Evolutionary conservation across 2,888 invertebrate species (phyloP).

Genomic region (Oscheius onirici): DNA sequence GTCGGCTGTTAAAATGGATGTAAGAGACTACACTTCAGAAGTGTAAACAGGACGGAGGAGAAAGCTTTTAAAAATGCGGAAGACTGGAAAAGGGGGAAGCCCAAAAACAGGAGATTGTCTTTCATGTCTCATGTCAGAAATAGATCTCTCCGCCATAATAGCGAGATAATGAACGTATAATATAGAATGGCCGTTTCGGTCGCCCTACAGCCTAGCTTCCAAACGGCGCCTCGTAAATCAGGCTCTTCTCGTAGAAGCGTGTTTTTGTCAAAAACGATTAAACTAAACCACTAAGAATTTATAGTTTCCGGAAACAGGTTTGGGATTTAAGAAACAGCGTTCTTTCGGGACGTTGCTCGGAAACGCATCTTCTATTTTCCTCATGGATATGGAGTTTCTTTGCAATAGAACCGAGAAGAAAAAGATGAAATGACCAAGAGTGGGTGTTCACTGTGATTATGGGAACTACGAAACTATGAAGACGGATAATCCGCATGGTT

Average conservation of each 20-base stretch:
- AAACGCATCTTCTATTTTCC: too few relatives aligned
- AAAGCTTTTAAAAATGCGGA: neutral
- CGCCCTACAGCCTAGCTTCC: too few relatives aligned
- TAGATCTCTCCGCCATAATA: neutral
- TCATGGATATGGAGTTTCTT: too few relatives aligned
- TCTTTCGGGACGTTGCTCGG: neutral
- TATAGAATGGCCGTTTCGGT: neutral
- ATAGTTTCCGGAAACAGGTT: too few relatives aligned
- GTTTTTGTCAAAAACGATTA: conserved; percentile 2
- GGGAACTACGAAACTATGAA: too few relatives aligned
- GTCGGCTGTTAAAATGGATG: too few relatives aligned
- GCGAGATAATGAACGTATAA: neutral
- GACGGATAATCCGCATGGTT: too few relatives aligned
- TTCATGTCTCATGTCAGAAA: neutral
- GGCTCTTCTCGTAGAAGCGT: neutral
- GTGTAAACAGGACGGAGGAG: too few relatives aligned
- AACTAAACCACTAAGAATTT: conserved; percentile 17
- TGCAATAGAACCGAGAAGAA: too few relatives aligned
- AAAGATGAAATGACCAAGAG: too few relatives aligned
- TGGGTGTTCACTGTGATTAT: too few relatives aligned
- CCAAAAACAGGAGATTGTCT: neutral
- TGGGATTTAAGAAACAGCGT: neutral
- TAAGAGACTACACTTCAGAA: too few relatives aligned
- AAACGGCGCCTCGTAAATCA: neutral
- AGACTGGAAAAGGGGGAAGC: neutral